These are phyloP conservation scores for Lagria hirta DNA, from an alignment of 2,888 invertebrate genomes.

Conservation along the genomic window DNA sequence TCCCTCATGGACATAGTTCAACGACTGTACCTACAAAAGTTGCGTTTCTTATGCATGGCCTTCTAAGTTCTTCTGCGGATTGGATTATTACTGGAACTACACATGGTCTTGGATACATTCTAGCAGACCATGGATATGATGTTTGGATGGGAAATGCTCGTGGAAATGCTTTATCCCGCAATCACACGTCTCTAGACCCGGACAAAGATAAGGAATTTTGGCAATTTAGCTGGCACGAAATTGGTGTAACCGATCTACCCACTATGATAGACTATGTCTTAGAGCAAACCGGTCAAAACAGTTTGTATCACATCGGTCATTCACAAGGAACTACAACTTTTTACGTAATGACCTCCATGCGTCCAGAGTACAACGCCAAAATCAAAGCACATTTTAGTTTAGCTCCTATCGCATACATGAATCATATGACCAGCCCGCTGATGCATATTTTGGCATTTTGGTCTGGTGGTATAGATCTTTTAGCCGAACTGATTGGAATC, in stretches of 20 bases:
- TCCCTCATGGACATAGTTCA: constrained; percentile 52
- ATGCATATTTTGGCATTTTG: constrained; percentile 38
- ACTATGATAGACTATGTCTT: constrained; percentile 77
- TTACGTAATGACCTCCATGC: constrained; percentile 65
- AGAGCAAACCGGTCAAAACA: constrained; percentile 57
- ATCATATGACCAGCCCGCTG: constrained; percentile 54
- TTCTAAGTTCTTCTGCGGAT: constrained; percentile 57
- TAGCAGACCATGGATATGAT: constrained; percentile 45
- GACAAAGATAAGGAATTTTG: constrained; percentile 51
- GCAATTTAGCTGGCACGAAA: constrained; percentile 75
- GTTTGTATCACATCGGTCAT: constrained; percentile 78
- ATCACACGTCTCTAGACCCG: constrained; percentile 35
- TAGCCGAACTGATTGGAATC: constrained; percentile 49
- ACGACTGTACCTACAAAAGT: constrained; percentile 38
- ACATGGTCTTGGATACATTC: constrained; percentile 44
- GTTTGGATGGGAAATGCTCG: constrained; percentile 44
- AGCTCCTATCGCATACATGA: constrained; percentile 69
- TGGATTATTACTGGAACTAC: constrained; percentile 59
- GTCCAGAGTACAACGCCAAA: constrained; percentile 68
- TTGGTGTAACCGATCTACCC: constrained; percentile 78
- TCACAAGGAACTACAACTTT: constrained; percentile 75
- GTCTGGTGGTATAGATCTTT: constrained; percentile 30
- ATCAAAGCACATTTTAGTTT: constrained; percentile 67
- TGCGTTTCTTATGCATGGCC: constrained; percentile 59
- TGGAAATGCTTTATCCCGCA: constrained; percentile 37